These are phyloP conservation scores for Pelochelys cantorii DNA, from an alignment of 2,797 vertebrate species.

Conservation along the genomic window DNA sequence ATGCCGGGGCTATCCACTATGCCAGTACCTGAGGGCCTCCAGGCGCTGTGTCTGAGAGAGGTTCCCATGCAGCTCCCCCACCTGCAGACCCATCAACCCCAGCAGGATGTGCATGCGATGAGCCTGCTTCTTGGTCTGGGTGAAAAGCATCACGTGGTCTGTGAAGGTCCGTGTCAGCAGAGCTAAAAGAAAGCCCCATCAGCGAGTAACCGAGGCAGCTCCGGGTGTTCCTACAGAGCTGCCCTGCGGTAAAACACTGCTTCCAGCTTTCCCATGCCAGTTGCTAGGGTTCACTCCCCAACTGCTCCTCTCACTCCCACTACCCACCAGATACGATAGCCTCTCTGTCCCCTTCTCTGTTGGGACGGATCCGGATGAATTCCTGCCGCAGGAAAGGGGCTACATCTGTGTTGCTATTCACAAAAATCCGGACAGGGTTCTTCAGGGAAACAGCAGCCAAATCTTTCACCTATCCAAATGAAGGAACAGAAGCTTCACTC, in stretches of 20 bases:
- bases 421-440: slow-evolving; percentile 92
- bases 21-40: slow-evolving; percentile 90
- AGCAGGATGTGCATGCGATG: slow-evolving; percentile 96
- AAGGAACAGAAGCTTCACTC: background rate
- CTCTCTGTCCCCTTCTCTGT: slow-evolving; percentile 93
- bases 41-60: slow-evolving; percentile 95
- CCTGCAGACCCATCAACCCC: slow-evolving; percentile 93
- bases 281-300: background rate
- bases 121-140: slow-evolving; percentile 98
- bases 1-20: background rate
- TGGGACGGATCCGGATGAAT: slow-evolving; percentile 92
- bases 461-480: slow-evolving; percentile 88
- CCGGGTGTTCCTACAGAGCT: background rate
- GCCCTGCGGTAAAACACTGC: rapidly evolving
- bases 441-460: slow-evolving; percentile 94
- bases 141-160: slow-evolving; percentile 97
- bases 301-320: background rate
- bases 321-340: slow-evolving; percentile 92
- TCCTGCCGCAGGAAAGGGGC: slow-evolving; percentile 96
- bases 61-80: slow-evolving; percentile 96
- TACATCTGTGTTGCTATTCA: slow-evolving; percentile 98
- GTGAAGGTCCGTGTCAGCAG: slow-evolving; percentile 94
- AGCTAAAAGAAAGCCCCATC: slow-evolving; percentile 79
- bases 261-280: background rate
- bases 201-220: background rate